Base-by-base conservation (phyloP, 1,140 invertebrate genomes). In the Heterodera schachtii region DNA sequence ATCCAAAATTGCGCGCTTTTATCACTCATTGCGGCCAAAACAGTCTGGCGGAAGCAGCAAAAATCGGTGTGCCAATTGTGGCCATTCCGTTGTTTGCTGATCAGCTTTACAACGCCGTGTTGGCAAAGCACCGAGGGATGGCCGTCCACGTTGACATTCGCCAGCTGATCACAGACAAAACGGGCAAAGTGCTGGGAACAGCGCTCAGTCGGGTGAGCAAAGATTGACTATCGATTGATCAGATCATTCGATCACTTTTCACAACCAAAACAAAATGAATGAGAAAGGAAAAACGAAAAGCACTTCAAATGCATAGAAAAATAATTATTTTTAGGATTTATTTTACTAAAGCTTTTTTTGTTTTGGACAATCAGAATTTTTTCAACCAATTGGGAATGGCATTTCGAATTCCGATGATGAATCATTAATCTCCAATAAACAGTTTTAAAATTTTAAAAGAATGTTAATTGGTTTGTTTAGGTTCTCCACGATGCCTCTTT, bases 21-120 rank as follows among this genome's bases (percentile, higher is more conserved):
- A 92, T 94, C n/a, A 93, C 92, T 7, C 93, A 93, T 83, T 93
- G 93, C 73, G 93, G 93, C 0, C 90, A 93, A 7, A 90, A 94
- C 49, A 93, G 93, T 9, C 90, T 92, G 71, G 92, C 92, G 0
- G 94, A 94, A 84, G 92, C 92, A 0, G 89, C 93, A 3, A 92
- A 93, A 52, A 90, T 91, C 3, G 93, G 93, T 1, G 92, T 93
- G 31, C 93, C 94, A 2, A 92, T 93, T 47, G 87, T 94, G 75
- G 92, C 91, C 46, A 90, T 93, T 75, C 93, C 93, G 0, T 84
- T 94, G 46, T 92, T 93, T 81, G 92, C 91, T 1, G 94, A 94
- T 83, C 93, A 94, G 85, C 86, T 84, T 8, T 90, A 90, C 11
- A 93, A 92, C 86, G 89, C 91, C 6, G 84, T 81, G 21, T 49